phyloP scores from a whole-genome alignment of 2,888 invertebrate species.

The Spatulosminthurus flaviceps region DNA sequence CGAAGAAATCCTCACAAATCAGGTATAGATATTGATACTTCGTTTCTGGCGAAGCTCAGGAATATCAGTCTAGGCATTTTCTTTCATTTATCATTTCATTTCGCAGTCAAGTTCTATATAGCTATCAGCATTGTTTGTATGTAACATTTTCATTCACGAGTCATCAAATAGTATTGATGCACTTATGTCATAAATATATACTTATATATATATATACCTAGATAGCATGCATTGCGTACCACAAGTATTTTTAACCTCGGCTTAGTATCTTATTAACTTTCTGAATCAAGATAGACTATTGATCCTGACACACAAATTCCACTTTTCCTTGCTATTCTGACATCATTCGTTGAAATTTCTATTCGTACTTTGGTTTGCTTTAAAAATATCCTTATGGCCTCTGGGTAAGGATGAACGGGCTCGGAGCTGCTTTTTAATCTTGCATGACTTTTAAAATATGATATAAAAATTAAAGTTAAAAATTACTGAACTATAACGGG shows the following conservation, averaged over 20 bases:
- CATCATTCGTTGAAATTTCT: no score
- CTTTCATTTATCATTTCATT: not conserved
- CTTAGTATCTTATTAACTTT: no score
- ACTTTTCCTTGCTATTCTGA: no score
- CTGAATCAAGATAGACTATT: no score
- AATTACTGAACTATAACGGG: not conserved
- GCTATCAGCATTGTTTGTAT: not conserved
- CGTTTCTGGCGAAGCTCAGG: constrained; percentile 21
- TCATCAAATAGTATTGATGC: no score
- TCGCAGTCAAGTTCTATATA: not conserved
- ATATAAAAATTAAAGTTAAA: not conserved
- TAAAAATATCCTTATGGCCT: no score
- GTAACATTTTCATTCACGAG: not conserved
- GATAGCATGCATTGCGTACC: no score
- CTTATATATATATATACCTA: no score
- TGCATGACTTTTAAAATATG: not conserved
- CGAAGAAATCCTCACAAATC: constrained; percentile 67
- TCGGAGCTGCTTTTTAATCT: not conserved
- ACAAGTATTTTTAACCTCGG: no score
- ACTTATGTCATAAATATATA: no score
- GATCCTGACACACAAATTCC: no score
- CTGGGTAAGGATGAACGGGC: not conserved
- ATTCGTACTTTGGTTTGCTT: no score
- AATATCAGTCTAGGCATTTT: constrained; percentile 23
- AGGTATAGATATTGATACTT: constrained; percentile 53